Percentiles rank a stretch among this genome's conserved stretches.
phyloP scores from a whole-genome alignment of 2,888 invertebrate genomes.

The Heliconius cydno region DNA sequence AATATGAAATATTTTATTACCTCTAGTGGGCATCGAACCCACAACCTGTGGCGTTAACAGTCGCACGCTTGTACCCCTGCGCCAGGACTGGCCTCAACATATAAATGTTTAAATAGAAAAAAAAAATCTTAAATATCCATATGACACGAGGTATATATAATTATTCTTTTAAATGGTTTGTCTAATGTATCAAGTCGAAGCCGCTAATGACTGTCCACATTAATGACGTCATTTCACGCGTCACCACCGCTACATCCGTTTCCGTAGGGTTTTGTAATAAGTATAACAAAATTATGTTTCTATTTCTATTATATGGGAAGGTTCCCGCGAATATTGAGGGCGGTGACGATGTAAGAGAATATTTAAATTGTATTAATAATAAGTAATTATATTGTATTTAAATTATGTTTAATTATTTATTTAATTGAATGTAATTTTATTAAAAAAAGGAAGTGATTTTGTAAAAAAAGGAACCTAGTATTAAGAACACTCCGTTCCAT shows the following conservation, averaged over 20 bases:
- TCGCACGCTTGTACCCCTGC: too few species aligned
- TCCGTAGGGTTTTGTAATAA: slow-evolving; percentile 20
- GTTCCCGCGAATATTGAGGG: neutral
- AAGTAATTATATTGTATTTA: too few species aligned
- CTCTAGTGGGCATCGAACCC: too few species aligned
- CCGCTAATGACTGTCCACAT: slow-evolving; percentile 23
- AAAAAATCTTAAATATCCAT: neutral
- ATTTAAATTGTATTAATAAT: neutral
- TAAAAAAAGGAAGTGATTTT: too few species aligned
- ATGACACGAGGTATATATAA: neutral
- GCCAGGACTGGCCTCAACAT: too few species aligned
- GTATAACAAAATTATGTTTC: neutral
- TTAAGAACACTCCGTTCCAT: too few species aligned
- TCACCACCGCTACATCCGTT: slow-evolving; percentile 27
- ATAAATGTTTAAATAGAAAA: neutral
- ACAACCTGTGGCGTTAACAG: too few species aligned
- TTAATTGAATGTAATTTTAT: too few species aligned
- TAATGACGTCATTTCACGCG: slow-evolving; percentile 34
- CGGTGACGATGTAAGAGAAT: neutral
- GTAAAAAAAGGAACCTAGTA: too few species aligned
- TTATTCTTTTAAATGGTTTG: neutral
- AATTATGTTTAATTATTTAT: too few species aligned
- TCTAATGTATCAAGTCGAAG: slow-evolving; percentile 5
- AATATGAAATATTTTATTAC: too few species aligned
- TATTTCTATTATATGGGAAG: neutral